Evolutionary conservation across 2,797 vertebrate species (phyloP).

Genomic region (Smutsia temminckii): DNA sequence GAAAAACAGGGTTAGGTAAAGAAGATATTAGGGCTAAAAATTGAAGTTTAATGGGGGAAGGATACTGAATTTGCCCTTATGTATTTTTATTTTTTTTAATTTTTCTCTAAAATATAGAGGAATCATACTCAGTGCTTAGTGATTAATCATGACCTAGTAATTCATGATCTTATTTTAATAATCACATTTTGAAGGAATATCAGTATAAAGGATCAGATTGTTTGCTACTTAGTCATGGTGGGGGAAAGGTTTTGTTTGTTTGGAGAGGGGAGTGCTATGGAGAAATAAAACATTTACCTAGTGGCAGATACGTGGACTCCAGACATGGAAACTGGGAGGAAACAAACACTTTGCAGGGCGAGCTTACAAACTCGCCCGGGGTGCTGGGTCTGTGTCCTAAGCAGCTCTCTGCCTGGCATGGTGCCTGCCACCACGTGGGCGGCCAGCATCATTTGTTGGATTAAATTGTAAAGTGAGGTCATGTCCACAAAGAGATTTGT

Average conservation of each 20-base stretch:
- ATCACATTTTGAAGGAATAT: neutral
- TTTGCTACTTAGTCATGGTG: neutral
- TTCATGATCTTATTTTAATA: neutral
- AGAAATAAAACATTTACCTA: neutral
- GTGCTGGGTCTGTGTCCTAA: neutral
- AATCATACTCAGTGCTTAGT: neutral
- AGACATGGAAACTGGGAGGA: neutral
- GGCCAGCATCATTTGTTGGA: constrained; percentile 20
- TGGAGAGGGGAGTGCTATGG: neutral
- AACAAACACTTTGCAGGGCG: neutral
- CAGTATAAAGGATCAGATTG: neutral
- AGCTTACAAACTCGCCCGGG: neutral
- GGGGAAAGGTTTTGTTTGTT: neutral
- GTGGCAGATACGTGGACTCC: neutral
- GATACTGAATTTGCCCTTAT: neutral
- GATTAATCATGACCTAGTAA: neutral
- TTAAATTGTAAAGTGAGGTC: constrained; percentile 42
- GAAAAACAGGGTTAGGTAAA: neutral
- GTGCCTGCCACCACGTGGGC: neutral
- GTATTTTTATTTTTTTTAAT: neutral
- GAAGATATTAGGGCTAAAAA: neutral
- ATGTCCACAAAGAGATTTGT: constrained; percentile 51
- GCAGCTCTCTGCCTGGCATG: neutral
- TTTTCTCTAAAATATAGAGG: neutral
- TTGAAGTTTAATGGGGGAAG: neutral